phyloP scores from a whole-genome alignment of 2,113 vertebrate genomes.

The Eurystomus gularis region DNA sequence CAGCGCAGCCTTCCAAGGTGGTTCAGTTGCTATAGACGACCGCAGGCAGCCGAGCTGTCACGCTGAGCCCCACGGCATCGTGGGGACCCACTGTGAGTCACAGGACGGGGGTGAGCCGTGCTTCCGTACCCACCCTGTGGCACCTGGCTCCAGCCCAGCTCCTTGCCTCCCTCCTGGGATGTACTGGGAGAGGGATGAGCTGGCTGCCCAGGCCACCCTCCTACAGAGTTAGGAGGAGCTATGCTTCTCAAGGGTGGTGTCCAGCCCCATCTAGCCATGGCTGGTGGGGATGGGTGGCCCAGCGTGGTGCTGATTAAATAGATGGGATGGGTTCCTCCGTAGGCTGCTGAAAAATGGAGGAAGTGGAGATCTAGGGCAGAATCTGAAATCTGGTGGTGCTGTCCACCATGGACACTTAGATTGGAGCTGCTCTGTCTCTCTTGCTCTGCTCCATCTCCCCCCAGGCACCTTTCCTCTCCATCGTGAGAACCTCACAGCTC shows the following conservation, averaged over 20 bases:
- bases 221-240: accelerated
- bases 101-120: neutral
- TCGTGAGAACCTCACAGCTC: neutral
- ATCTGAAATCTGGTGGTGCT: neutral
- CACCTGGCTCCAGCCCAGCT: neutral
- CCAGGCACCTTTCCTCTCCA: neutral
- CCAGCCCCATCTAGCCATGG: accelerated
- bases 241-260: accelerated
- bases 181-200: neutral
- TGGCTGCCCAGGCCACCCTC: neutral
- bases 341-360: neutral
- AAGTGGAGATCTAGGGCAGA: neutral
- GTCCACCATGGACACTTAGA: neutral
- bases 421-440: neutral
- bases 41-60: slow-evolving; percentile 19
- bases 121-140: neutral
- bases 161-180: accelerated
- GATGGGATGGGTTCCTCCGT: accelerated
- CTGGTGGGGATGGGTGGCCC: neutral
- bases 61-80: neutral
- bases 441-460: neutral
- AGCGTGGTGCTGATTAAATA: accelerated
- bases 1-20: slow-evolving; percentile 33
- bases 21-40: slow-evolving; percentile 55
- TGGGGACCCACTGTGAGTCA: neutral